Evolutionary conservation across 2,888 invertebrate species (phyloP).

Genomic region (Dicyrtoma fusca): DNA sequence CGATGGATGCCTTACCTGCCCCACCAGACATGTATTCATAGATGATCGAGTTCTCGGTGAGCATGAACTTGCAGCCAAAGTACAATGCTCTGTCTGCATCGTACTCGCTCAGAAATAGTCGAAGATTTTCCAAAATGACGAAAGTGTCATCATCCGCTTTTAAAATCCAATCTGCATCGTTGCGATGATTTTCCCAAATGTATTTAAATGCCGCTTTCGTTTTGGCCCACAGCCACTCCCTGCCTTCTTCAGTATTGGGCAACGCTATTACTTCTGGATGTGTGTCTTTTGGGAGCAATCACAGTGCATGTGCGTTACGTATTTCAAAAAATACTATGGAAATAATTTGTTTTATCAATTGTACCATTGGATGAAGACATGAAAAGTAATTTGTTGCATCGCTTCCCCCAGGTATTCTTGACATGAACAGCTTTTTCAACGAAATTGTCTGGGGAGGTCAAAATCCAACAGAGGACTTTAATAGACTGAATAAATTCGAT

Average conservation of each 20-base stretch:
- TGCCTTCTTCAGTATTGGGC: slow-evolving; percentile 77
- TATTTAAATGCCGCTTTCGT: slow-evolving; percentile 93
- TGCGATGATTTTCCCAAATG: slow-evolving; percentile 78
- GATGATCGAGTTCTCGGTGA: slow-evolving; percentile 65
- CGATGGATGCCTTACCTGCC: slow-evolving; percentile 66
- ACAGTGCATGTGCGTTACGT: too few relatives aligned
- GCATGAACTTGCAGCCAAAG: slow-evolving; percentile 89
- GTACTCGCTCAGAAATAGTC: slow-evolving; percentile 83
- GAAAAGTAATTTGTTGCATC: slow-evolving; percentile 84
- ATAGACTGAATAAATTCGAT: slow-evolving; percentile 68
- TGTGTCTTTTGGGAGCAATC: slow-evolving; percentile 65
- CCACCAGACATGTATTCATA: slow-evolving; percentile 89
- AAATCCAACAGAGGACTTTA: slow-evolving; percentile 92
- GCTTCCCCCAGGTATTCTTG: slow-evolving; percentile 92
- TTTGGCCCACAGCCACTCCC: slow-evolving; percentile 93
- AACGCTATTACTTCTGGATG: slow-evolving; percentile 78
- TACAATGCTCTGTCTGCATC: slow-evolving; percentile 76
- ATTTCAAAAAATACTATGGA: too few relatives aligned
- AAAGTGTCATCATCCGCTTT: slow-evolving; percentile 86
- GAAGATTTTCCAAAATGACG: slow-evolving; percentile 91
- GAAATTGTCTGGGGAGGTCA: slow-evolving; percentile 92
- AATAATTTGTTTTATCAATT: not conserved
- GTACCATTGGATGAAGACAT: slow-evolving; percentile 80
- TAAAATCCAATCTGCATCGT: slow-evolving; percentile 94
- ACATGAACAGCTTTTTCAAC: slow-evolving; percentile 88